Evolutionary conservation across 2,797 vertebrate species (phyloP), one percentile per base, ranked within the genome.

Genomic region (Oreochromis grahami): DNA sequence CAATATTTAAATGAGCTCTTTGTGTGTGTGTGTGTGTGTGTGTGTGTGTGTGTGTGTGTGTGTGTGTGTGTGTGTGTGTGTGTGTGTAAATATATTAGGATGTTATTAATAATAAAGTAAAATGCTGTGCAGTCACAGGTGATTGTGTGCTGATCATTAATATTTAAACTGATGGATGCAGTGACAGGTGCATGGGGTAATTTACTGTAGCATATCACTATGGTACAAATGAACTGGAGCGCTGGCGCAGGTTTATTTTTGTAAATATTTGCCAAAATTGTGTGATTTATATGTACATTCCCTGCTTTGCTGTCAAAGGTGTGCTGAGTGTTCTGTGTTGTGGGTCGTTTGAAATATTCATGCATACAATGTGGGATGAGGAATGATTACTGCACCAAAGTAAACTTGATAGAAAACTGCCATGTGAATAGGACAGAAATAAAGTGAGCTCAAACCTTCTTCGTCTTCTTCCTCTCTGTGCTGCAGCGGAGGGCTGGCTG

Each of bases 401-500:
- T 56, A 38, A 82, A 58, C n/a, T 24, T 12, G 78, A 53, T 7
- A 43, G 76, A 86, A 87, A 76, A 43, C 86, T 80, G 32, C 17
- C 80, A 34, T 38, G 15, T 65, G n/a, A 88, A 45, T 1, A 43
- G 48, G 26, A 36, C 13, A 21, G 65, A 80, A 58, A 48, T 70
- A 10, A 80, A 53, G 6, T 77, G 74, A 88, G 74, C 68, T 87
- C 10, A 82, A 12, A 60, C 58, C 45, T 84, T 68, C 5, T 36
- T 78, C 45, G 17, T 83, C 19, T 3, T 60, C 56, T 70, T 87
- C 50, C 63, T 83, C 45, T 63, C 43, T 86, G 81, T 83, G 34
- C 78, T 14, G 1, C 89, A 99, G 98, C 96, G 72, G 96, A 98
- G 0, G 98, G 98, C 8, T 99, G 98, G 98, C 95, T 99, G 79